Base-by-base conservation (phyloP, 2,797 vertebrate genomes). In the Zalophus californianus region DNA sequence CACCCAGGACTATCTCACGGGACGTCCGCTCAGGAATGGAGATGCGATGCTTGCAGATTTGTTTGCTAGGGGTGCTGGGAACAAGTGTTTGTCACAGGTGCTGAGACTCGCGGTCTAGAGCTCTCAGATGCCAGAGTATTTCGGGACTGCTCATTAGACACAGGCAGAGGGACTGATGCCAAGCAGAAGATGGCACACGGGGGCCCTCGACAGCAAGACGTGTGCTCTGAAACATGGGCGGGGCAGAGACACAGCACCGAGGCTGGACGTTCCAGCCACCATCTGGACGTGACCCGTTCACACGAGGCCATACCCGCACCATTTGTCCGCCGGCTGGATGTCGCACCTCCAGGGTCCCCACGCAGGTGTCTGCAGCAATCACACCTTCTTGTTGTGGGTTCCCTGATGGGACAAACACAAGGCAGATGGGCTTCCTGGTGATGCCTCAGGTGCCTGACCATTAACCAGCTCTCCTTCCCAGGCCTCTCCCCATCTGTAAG, bases 321-420 rank as follows among this genome's bases (percentile, higher is more conserved):
- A 15, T 79, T 83, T 86, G 86, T 64, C 84, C 23, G 78, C 78
- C 54, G 16, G 66, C 38, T 68, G 75, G 78, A 56, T 5, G 38
- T 70, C 12, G 27, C 70, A 44, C 84, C 77, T 54, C 84, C 9
- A 0, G 41, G 29, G 70, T 15, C n/a, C 29, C 82, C 14, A 44
- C 3, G 18, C 0, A 56, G 70, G 29, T 16, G 54, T 48, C 86
- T 41, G 62, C 32, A 7, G 13, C 77, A 21, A 25, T 95, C 86
- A 60, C 91, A 73, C 84, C 88, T 94, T 38, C 60, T 50, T 25
- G 20, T 15, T 32, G 44, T 32, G 27, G 15, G 44, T 18, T 3
- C 73, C 73, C 73, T 4, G 8, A 32, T 3, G 32, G 64, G 25
- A 32, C 73, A 77, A 75, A 77, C 44, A 48, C 7, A 13, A 23